Conservation (phyloP, 2,888 invertebrate species). For the Clostera curtula region DNA sequence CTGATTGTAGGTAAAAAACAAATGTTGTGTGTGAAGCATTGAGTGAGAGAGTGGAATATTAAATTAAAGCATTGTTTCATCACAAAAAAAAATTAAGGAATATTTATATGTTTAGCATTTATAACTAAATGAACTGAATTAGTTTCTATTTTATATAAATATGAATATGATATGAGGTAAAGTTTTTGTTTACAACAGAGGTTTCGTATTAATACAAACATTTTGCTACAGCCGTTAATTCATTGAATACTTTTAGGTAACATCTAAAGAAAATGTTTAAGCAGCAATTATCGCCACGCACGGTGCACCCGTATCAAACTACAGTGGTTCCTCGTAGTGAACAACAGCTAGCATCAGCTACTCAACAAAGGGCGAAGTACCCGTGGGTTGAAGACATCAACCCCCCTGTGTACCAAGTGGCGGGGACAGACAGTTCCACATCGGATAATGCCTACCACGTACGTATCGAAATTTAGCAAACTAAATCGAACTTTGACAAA, state of each 20-base stretch:
- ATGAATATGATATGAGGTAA: too few species aligned
- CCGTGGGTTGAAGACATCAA: slow-evolving; percentile 65
- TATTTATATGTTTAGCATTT: too few species aligned
- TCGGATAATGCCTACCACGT: slow-evolving; percentile 68
- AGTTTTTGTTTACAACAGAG: too few species aligned
- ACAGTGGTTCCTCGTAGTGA: slow-evolving; percentile 65
- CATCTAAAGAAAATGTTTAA: slow-evolving; percentile 54
- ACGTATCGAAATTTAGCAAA: slow-evolving; percentile 15
- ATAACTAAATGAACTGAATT: too few species aligned
- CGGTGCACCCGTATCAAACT: slow-evolving; percentile 68
- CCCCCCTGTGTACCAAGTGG: slow-evolving; percentile 51
- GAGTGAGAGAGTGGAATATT: too few species aligned
- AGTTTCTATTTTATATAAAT: too few species aligned
- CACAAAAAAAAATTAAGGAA: too few species aligned
- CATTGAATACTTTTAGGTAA: slow-evolving; percentile 25
- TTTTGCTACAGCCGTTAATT: not conserved
- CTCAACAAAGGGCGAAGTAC: slow-evolving; percentile 63
- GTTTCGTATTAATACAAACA: too few species aligned
- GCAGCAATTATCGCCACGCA: slow-evolving; percentile 61
- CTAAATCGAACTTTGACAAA: not conserved
- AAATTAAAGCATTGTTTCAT: too few species aligned
- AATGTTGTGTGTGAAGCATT: too few species aligned
- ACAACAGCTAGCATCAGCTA: slow-evolving; percentile 57
- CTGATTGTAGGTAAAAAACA: too few species aligned
- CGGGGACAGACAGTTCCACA: slow-evolving; percentile 67